Conservation (phyloP, 2,797 vertebrate genomes). For the Poecilia gillii region DNA sequence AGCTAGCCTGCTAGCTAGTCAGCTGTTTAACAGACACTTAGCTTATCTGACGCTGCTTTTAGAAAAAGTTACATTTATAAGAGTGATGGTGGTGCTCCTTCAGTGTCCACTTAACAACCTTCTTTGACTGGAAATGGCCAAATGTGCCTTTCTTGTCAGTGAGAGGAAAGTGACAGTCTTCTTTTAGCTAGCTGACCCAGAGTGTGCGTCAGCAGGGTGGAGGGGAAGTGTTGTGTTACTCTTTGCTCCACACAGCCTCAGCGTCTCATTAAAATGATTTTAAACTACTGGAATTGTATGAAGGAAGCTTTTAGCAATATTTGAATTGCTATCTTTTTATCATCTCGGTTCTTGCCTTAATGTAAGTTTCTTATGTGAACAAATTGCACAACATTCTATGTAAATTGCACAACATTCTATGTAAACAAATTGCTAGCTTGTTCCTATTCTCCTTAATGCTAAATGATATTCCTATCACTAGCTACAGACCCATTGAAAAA, state of each 20-base stretch:
- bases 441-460: background rate
- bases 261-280: background rate
- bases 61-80: background rate
- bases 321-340: background rate
- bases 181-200: background rate
- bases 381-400: no score
- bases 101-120: background rate
- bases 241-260: background rate
- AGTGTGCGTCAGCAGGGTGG: background rate
- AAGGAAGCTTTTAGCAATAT: background rate
- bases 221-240: background rate
- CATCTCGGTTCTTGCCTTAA: background rate
- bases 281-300: background rate
- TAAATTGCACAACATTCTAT: no score
- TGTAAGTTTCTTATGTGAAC: background rate
- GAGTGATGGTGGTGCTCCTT: background rate
- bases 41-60: background rate
- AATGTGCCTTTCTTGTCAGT: background rate
- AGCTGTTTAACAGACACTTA: constrained; percentile 21
- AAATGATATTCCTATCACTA: background rate
- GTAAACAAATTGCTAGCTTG: background rate
- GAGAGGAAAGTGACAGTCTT: background rate
- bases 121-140: background rate
- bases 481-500: background rate
- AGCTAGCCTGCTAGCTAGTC: background rate